Evolutionary conservation across 2,797 vertebrate genomes (phyloP).

Genomic region (Podarcis lilfordi): DNA sequence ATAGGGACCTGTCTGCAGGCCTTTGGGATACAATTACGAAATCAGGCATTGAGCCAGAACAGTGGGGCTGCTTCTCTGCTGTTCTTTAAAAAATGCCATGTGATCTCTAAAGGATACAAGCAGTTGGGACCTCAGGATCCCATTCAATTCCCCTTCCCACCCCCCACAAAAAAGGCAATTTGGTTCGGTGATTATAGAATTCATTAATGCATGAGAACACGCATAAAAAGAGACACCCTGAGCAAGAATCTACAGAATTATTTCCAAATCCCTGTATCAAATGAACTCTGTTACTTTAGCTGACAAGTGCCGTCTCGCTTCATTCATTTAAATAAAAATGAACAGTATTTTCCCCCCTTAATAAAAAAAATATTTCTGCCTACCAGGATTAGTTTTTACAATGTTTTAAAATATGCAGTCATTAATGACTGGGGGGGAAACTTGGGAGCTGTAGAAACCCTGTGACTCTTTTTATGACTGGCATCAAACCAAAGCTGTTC

Average conservation of each 20-base stretch:
- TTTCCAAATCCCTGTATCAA: constrained; percentile 44
- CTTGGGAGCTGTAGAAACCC: too few relatives aligned
- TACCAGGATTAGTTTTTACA: constrained; percentile 27
- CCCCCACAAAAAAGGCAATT: neutral
- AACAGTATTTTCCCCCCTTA: neutral
- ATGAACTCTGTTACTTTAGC: constrained; percentile 33
- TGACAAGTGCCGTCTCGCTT: neutral
- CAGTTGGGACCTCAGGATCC: neutral
- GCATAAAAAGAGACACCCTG: neutral
- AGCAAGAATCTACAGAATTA: constrained; percentile 32
- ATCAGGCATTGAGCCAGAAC: neutral
- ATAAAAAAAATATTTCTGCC: neutral
- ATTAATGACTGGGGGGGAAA: too few relatives aligned
- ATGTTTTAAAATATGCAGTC: constrained; percentile 20
- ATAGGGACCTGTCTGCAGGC: neutral
- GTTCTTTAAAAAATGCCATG: neutral
- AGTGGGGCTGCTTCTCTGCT: neutral
- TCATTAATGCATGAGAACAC: constrained; percentile 14
- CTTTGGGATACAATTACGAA: constrained; percentile 2
- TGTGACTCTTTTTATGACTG: too few relatives aligned
- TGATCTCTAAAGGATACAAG: constrained; percentile 9
- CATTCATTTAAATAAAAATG: constrained; percentile 23
- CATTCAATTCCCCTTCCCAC: neutral
- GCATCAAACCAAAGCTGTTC: too few relatives aligned
- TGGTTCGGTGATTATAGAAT: constrained; percentile 2